Conservation (phyloP, 92 coral and sea anemone species). For the Heteractis magnifica region DNA sequence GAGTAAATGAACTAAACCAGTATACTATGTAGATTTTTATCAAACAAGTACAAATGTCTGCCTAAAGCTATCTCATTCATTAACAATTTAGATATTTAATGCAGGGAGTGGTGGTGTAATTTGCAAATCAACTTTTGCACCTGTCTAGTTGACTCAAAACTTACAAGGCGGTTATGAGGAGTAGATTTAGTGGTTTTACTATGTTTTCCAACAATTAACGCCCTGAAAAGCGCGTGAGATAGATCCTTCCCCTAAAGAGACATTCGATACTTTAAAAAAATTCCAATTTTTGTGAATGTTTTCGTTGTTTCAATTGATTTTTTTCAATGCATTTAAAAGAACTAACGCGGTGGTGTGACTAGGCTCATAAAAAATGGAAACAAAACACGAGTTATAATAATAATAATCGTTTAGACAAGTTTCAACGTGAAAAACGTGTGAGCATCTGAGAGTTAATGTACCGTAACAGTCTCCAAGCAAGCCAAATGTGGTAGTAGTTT, state of each 20-base stretch:
- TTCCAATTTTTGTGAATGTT: not conserved
- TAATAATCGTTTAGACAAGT: slow-evolving; percentile 1
- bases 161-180: not conserved
- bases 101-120: slow-evolving; percentile 2
- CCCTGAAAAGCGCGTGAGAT: not conserved
- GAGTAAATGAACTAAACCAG: too few relatives aligned
- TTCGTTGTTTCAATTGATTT: not conserved
- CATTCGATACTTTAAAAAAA: not conserved
- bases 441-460: slow-evolving; percentile 16
- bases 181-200: not conserved
- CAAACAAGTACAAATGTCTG: too few relatives aligned
- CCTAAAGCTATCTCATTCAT: not conserved
- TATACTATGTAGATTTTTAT: too few relatives aligned
- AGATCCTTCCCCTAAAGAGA: not conserved
- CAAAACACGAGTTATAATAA: not conserved
- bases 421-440: slow-evolving; percentile 29
- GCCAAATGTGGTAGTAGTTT: not conserved
- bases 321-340: too few relatives aligned
- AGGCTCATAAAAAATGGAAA: not conserved
- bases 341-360: not conserved
- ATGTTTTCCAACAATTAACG: slow-evolving; percentile 1
- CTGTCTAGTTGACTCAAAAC: not conserved
- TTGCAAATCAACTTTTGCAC: not conserved
- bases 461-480: slow-evolving; percentile 25
- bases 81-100: not conserved